A percentile compares a stretch with the other conserved stretches of the same genome.
Evolutionary conservation across 2,113 vertebrate genomes (phyloP).

Genomic region (Strix aluco): DNA sequence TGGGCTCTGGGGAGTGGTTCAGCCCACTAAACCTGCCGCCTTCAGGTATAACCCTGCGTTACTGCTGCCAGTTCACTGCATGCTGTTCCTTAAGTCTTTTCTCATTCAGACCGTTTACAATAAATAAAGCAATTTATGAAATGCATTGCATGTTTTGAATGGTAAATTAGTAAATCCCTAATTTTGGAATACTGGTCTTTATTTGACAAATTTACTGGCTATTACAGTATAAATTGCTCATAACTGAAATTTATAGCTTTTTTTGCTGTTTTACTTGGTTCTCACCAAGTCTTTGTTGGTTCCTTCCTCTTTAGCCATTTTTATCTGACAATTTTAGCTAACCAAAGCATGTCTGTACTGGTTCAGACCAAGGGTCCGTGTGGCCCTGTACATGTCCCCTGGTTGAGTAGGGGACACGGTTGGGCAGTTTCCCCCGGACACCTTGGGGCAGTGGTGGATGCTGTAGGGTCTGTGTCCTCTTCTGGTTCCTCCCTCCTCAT

Average conservation of each 20-base stretch:
- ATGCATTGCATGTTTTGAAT: background rate
- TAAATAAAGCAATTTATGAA: background rate
- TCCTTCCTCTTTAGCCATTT: background rate
- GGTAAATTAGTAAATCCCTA: background rate
- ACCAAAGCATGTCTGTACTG: background rate
- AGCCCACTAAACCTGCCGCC: no score
- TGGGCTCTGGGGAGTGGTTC: background rate
- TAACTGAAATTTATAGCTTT: background rate
- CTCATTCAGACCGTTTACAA: background rate
- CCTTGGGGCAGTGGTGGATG: background rate
- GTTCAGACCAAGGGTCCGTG: background rate
- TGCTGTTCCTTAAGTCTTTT: background rate
- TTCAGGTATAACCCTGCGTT: rapidly evolving
- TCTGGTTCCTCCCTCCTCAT: background rate
- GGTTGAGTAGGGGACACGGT: rapidly evolving
- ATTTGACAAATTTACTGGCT: background rate
- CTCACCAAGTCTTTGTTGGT: background rate
- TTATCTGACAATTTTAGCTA: background rate
- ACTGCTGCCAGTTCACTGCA: rapidly evolving
- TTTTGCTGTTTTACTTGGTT: background rate
- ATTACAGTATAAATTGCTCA: background rate
- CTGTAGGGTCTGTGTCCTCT: background rate
- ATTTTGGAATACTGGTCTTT: background rate
- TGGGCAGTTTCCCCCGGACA: background rate
- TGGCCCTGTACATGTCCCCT: background rate